Evolutionary conservation across 2,113 vertebrate species (phyloP).

Genomic region (Malurus alboscapulatus): DNA sequence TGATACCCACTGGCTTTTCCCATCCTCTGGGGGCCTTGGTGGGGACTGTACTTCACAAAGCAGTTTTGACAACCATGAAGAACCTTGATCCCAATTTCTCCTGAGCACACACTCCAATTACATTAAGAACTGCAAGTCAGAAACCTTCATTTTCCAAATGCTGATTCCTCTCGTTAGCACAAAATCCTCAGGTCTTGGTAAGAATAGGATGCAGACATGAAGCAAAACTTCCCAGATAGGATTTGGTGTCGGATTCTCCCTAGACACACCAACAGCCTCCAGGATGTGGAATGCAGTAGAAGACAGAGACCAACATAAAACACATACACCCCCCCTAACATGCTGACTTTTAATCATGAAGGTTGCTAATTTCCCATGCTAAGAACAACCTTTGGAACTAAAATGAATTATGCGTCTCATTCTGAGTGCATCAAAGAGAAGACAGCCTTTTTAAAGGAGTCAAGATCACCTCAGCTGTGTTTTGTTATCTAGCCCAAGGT

Average conservation of each 20-base stretch:
- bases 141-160: background rate
- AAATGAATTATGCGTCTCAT: conserved; percentile 33
- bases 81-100: background rate
- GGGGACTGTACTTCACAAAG: background rate
- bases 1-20: background rate
- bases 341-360: background rate
- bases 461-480: conserved; percentile 60
- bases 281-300: background rate
- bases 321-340: background rate
- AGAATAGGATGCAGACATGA: background rate
- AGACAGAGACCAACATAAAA: background rate
- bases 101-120: background rate
- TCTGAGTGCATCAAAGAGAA: conserved; percentile 50
- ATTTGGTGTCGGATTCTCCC: background rate
- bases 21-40: background rate
- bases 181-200: background rate
- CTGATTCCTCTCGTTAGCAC: background rate
- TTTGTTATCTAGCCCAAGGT: conserved; percentile 60
- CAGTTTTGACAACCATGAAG: background rate
- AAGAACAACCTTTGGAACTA: conserved; percentile 24
- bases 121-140: background rate
- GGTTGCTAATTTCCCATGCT: conserved; percentile 45
- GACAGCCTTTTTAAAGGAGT: conserved; percentile 48
- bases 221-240: background rate
- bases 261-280: background rate